Percentiles rank a stretch among this genome's conserved stretches.
Conservation (phyloP, 2,113 vertebrate species). For the Rhabdornis inornatus region DNA sequence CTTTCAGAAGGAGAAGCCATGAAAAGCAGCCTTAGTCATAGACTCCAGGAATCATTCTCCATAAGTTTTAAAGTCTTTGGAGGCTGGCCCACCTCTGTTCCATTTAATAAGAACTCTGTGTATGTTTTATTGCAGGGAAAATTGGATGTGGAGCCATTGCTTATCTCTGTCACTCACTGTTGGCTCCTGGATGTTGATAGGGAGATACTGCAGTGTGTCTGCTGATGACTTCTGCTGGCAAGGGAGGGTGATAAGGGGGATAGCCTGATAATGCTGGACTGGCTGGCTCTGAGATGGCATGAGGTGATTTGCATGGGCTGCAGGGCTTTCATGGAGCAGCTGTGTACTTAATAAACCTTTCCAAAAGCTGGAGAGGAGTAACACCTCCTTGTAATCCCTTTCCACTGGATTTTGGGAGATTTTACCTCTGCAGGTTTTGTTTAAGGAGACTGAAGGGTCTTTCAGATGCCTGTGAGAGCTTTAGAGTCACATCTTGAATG, state of each 20-base stretch:
- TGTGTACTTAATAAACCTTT: not conserved
- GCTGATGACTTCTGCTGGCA: not conserved
- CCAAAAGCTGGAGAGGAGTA: not conserved
- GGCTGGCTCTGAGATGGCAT: not conserved
- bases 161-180: not conserved
- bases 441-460: not conserved
- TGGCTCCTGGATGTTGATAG: not conserved
- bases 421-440: not conserved
- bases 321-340: not conserved
- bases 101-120: not conserved
- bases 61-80: not conserved
- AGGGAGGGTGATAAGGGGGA: not conserved
- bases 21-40: not conserved
- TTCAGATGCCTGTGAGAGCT: not conserved
- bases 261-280: not conserved
- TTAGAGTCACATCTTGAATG: not conserved
- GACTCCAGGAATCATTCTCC: not conserved
- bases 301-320: not conserved
- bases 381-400: not conserved
- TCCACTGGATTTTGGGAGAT: not conserved
- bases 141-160: not conserved
- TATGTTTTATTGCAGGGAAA: not conserved
- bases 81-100: not conserved
- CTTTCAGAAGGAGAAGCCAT: not conserved
- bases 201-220: not conserved